Conservation (phyloP, 2,797 vertebrate species). For the Microchirus variegatus region DNA sequence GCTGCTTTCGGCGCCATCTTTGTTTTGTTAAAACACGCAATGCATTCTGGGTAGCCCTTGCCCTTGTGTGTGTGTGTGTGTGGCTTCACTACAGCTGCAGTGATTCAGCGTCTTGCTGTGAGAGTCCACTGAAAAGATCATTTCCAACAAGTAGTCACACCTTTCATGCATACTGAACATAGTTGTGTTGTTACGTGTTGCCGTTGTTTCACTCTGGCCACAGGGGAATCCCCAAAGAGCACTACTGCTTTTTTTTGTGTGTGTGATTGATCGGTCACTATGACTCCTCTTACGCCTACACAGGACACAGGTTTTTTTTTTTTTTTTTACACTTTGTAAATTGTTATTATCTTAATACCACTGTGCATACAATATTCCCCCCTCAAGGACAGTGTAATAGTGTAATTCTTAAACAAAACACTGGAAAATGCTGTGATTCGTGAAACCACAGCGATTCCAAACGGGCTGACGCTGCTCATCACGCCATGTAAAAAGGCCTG, state of each 20-base stretch:
- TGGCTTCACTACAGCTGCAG: too few relatives aligned
- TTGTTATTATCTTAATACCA: slow-evolving; percentile 61
- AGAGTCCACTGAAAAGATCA: too few relatives aligned
- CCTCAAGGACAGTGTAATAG: slow-evolving; percentile 48
- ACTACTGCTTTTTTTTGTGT: neutral
- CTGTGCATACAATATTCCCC: slow-evolving; percentile 55
- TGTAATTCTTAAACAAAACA: slow-evolving; percentile 54
- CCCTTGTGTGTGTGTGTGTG: too few relatives aligned
- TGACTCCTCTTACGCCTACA: slow-evolving; percentile 4
- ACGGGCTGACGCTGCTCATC: slow-evolving; percentile 62
- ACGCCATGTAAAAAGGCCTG: slow-evolving; percentile 51
- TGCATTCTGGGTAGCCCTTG: too few relatives aligned
- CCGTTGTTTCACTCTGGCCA: neutral
- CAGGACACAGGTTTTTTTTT: slow-evolving; percentile 11
- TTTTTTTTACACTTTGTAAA: slow-evolving; percentile 20
- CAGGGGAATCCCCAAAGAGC: slow-evolving; percentile 16
- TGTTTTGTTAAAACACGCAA: too few relatives aligned
- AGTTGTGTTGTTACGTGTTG: slow-evolving; percentile 7
- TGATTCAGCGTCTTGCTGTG: too few relatives aligned
- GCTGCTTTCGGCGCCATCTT: too few relatives aligned
- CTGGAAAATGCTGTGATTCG: slow-evolving; percentile 47
- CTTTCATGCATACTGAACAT: neutral
- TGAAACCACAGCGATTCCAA: slow-evolving; percentile 50
- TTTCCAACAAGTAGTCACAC: too few relatives aligned
- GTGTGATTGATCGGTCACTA: neutral